These are phyloP conservation scores for Drosophila azteca DNA, from an alignment of 1,140 invertebrate genomes.

Conservation along the genomic window DNA sequence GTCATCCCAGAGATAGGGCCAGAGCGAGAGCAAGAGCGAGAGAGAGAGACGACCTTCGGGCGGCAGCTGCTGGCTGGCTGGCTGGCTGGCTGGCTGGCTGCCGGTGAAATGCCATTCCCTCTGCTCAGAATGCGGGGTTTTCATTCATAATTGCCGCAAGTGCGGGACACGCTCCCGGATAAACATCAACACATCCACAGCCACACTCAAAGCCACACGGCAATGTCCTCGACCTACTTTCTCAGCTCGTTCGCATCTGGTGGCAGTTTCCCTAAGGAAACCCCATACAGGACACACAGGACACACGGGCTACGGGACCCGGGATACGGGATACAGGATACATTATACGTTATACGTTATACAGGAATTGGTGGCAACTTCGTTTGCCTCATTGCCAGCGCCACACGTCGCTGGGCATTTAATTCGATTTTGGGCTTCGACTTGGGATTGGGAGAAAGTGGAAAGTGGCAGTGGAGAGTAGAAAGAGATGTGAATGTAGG, in stretches of 20 bases:
- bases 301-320: no score
- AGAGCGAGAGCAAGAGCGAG: not conserved
- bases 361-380: slow-evolving; percentile 27
- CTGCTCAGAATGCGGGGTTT: slow-evolving; percentile 48
- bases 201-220: not conserved
- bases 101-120: slow-evolving; percentile 23
- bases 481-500: not conserved
- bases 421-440: slow-evolving; percentile 33
- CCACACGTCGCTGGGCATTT: slow-evolving; percentile 18
- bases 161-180: slow-evolving; percentile 23
- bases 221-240: slow-evolving; percentile 61
- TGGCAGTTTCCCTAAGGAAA: slow-evolving; percentile 50
- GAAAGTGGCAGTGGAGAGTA: no score
- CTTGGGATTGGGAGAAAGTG: no score
- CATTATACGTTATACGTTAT: no score
- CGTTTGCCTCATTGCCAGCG: slow-evolving; percentile 31
- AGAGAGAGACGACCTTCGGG: slow-evolving; percentile 36
- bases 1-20: slow-evolving; percentile 36
- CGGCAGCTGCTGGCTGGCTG: slow-evolving; percentile 7
- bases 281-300: slow-evolving; percentile 11
- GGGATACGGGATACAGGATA: no score
- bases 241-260: not conserved
- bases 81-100: slow-evolving; percentile 2
- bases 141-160: slow-evolving; percentile 72
- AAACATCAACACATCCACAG: slow-evolving; percentile 8